Conservation (phyloP, 1,140 invertebrate genomes). For the Antheraea pernyi region DNA sequence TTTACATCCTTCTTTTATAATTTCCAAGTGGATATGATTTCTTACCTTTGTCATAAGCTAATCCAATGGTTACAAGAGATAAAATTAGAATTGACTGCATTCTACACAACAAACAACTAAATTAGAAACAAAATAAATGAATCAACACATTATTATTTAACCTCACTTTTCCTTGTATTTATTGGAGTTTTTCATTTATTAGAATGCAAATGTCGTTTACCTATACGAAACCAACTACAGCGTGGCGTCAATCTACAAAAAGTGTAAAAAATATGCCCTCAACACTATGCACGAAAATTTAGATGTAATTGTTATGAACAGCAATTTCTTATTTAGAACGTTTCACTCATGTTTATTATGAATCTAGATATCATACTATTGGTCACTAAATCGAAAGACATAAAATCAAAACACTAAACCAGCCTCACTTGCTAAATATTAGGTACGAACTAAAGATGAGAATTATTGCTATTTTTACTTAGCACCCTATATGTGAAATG, state of each 20-base stretch:
- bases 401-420: background rate
- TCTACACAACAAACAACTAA: slow-evolving; percentile 16
- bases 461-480: too few relatives aligned
- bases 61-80: slow-evolving; percentile 47
- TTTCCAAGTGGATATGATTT: background rate
- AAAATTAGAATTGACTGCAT: slow-evolving; percentile 69
- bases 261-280: background rate
- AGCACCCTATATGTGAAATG: too few relatives aligned
- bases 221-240: background rate
- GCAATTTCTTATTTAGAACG: background rate
- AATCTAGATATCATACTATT: background rate
- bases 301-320: background rate
- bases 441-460: too few relatives aligned
- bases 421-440: too few relatives aligned
- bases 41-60: slow-evolving; percentile 71
- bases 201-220: background rate
- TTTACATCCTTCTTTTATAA: background rate
- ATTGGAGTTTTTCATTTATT: background rate
- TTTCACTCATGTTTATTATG: background rate
- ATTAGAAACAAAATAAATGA: background rate
- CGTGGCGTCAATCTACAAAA: background rate
- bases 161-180: background rate
- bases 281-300: background rate
- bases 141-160: background rate
- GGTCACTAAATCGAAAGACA: background rate